phyloP scores from a whole-genome alignment of 2,797 vertebrate genomes.

The Brotula barbata region DNA sequence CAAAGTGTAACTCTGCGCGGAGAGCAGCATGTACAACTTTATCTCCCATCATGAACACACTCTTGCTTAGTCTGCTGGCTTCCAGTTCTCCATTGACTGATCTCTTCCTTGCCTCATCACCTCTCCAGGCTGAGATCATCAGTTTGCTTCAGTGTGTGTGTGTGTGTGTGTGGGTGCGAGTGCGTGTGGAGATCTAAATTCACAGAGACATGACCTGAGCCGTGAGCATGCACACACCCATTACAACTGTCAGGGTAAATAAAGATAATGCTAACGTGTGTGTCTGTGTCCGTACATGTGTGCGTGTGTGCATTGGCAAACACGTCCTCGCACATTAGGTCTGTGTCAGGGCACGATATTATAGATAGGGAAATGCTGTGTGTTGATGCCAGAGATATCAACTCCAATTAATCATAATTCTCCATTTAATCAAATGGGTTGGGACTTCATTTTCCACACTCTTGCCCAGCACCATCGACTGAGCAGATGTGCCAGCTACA shows the following conservation, averaged over 20 bases:
- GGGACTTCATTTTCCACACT: slow-evolving; percentile 65
- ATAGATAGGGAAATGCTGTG: slow-evolving; percentile 43
- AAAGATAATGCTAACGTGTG: slow-evolving; percentile 22
- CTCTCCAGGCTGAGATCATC: slow-evolving; percentile 54
- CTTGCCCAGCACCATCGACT: slow-evolving; percentile 57
- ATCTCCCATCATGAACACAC: slow-evolving; percentile 9
- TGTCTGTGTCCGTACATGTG: neutral
- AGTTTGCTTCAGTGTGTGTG: slow-evolving; percentile 23
- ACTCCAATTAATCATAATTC: slow-evolving; percentile 76
- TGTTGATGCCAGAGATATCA: slow-evolving; percentile 47
- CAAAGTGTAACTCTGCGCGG: slow-evolving; percentile 7
- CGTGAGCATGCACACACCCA: neutral
- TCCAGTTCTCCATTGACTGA: slow-evolving; percentile 36
- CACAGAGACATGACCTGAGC: neutral
- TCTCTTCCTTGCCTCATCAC: slow-evolving; percentile 41
- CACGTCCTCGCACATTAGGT: slow-evolving; percentile 9
- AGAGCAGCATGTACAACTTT: neutral
- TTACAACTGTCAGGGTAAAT: slow-evolving; percentile 18
- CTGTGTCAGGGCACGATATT: slow-evolving; percentile 19
- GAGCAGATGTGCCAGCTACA: slow-evolving; percentile 33
- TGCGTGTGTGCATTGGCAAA: slow-evolving; percentile 18
- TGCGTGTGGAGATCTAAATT: slow-evolving; percentile 8
- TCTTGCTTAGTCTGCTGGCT: slow-evolving; percentile 27
- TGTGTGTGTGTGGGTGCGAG: no score
- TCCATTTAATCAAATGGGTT: slow-evolving; percentile 56